Base-by-base conservation (phyloP, 2,888 invertebrate species). In the Iselma pallidipennis region DNA sequence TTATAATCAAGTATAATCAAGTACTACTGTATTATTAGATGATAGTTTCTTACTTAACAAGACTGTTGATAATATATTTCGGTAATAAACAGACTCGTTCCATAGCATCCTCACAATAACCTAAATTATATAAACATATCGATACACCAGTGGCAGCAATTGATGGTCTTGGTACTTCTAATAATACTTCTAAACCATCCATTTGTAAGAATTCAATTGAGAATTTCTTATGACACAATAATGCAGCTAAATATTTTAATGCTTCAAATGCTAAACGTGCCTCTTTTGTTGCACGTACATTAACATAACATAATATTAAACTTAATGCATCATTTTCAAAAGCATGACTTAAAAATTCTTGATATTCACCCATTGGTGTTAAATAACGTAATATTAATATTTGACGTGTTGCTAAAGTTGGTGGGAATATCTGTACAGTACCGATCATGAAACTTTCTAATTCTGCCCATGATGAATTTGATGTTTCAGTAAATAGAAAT, bases 181-280 rank as follows among this genome's bases (percentile, higher is more conserved):
- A 83, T 54, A 98, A 85, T 57, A 68, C 89, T 84, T 91, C 90
- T 49, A 99, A 81, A 0, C 98, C 98, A 26, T 92, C 91, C 78
- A 89, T 88, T 60, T 92, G 89, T 53, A 99, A 91, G 80, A 98
- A 98, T 79, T 98, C 98, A 28, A 98, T 89, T 0, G 96, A 95
- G 84, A 99, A 98, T 81, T 98, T 98, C 83, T 98, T 98, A 82
- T 99, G 98, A 78, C 98, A 98, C 12, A 99, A 85, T 64, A 99
- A 82, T 0, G 97, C 94, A 0, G 97, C 94, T 19, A 98, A 84
- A 82, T 97, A 98, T 84, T 96, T 95, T 4, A 98, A 85, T 0
- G 97, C 96, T 79, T 98, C 98, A 83, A 98, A 98, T 0, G 97
- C 96, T 12, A 99, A 85, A 28, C 98, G 85, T 1, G 96, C 94